These are phyloP conservation scores for Corythornis leucogaster DNA, from an alignment of 2,797 vertebrate species.

Conservation along the genomic window DNA sequence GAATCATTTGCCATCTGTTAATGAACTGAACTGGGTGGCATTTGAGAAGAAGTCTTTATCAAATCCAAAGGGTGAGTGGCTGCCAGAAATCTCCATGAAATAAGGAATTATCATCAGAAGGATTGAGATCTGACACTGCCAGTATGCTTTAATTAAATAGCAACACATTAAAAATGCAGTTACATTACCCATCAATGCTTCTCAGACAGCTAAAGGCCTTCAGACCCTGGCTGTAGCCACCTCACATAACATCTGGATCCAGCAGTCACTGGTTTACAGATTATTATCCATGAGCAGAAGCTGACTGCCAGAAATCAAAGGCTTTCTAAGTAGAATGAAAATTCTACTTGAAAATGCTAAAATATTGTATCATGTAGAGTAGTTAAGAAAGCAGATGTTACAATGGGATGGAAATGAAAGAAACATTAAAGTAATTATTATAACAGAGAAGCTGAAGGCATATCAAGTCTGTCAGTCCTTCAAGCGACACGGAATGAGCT, in stretches of 20 bases:
- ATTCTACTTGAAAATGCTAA: background rate
- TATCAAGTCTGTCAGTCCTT: background rate
- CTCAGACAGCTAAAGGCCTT: background rate
- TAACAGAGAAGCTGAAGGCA: background rate
- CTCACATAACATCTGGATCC: background rate
- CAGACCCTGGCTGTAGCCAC: background rate
- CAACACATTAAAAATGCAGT: background rate
- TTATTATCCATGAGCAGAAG: background rate
- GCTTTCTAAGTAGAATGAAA: conserved; percentile 18
- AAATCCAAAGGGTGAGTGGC: background rate
- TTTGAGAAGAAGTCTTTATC: background rate
- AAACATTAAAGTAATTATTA: background rate
- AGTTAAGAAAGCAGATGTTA: conserved; percentile 27
- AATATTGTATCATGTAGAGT: background rate
- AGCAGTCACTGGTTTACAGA: background rate
- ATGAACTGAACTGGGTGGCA: background rate
- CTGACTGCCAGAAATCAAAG: background rate
- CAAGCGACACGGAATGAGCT: background rate
- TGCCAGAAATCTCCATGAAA: background rate
- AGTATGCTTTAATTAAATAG: conserved; percentile 1
- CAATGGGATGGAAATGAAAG: background rate
- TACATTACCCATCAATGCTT: background rate
- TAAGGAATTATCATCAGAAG: background rate
- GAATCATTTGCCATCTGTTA: background rate
- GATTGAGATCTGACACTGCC: background rate